These are phyloP conservation scores for Synergus laeviventris DNA, from an alignment of 2,888 invertebrate species.

Conservation along the genomic window DNA sequence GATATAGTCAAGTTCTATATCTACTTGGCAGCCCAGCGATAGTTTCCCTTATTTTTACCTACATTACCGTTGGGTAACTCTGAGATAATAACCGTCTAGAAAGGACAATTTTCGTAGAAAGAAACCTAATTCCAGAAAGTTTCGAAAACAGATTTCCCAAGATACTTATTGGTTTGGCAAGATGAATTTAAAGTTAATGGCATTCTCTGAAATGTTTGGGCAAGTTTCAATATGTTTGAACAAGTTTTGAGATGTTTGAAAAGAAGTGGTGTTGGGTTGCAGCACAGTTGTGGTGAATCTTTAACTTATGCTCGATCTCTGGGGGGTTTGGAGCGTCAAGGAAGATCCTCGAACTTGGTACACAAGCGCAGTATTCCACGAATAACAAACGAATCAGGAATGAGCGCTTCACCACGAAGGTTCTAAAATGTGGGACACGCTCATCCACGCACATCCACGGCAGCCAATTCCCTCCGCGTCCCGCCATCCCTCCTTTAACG, in stretches of 20 bases:
- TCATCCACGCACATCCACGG: conserved; percentile 54
- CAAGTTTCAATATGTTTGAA: background rate
- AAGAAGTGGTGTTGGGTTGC: conserved; percentile 7
- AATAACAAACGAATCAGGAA: conserved; percentile 43
- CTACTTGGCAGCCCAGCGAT: background rate
- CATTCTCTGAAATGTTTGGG: background rate
- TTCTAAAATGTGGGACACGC: conserved; percentile 73
- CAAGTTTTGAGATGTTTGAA: conserved; percentile 7
- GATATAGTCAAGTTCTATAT: background rate
- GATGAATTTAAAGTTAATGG: background rate
- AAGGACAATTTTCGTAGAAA: background rate
- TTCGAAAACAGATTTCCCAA: background rate
- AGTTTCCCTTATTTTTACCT: background rate
- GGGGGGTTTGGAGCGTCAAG: background rate
- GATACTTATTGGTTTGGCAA: background rate
- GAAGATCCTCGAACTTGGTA: conserved; percentile 2
- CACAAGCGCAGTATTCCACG: conserved; percentile 1
- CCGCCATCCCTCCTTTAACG: conserved; percentile 53
- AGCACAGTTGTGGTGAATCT: background rate
- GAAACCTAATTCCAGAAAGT: background rate
- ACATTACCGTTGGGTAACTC: background rate
- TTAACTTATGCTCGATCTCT: background rate
- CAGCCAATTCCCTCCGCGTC: conserved; percentile 55
- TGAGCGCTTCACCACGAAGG: conserved; percentile 61
- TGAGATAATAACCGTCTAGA: no score